Conservation (phyloP, 92 coral and sea anemone genomes). For the Muricea muricata region DNA sequence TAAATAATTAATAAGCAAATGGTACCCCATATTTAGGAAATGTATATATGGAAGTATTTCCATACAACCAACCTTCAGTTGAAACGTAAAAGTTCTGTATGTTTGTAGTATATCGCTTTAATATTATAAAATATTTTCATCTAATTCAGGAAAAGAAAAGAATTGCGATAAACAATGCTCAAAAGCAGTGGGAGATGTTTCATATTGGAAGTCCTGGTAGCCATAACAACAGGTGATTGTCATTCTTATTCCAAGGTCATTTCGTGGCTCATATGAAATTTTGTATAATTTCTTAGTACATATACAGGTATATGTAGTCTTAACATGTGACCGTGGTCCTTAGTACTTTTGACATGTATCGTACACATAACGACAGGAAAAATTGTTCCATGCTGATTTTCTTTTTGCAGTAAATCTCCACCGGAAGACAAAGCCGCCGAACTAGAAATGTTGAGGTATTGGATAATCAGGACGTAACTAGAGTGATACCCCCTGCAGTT, state of each 20-base stretch:
- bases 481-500: neutral
- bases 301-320: neutral
- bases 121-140: neutral
- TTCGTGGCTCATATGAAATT: no score
- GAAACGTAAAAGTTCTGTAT: no score
- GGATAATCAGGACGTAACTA: neutral
- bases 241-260: neutral
- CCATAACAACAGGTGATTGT: neutral
- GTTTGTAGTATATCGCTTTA: no score
- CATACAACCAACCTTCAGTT: no score
- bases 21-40: no score
- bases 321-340: no score
- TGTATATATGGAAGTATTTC: neutral
- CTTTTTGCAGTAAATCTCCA: neutral
- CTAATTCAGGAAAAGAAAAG: conserved; percentile 90
- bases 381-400: no score
- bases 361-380: no score
- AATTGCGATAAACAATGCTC: conserved; percentile 94
- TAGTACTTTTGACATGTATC: neutral
- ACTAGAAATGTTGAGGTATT: neutral
- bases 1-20: no score
- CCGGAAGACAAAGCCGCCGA: neutral
- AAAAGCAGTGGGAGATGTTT: conserved; percentile 87
- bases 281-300: neutral
- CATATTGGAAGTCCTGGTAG: conserved; percentile 47